Percentiles rank a stretch among this genome's conserved stretches.
These are phyloP conservation scores for Nesidiocoris tenuis DNA, from an alignment of 2,888 invertebrate species.

Conservation along the genomic window DNA sequence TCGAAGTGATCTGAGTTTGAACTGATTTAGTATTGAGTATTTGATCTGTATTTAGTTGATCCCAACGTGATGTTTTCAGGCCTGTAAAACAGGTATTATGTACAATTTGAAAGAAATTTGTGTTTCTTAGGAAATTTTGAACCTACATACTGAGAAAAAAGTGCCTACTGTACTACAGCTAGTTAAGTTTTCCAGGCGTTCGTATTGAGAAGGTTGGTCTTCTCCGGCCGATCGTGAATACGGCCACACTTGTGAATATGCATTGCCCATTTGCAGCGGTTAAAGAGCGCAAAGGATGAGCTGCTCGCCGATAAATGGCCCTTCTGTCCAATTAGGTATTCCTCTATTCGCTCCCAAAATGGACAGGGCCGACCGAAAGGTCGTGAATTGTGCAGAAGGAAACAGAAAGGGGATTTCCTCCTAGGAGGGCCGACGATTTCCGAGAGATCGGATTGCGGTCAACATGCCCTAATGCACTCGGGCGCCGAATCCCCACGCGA, in stretches of 20 bases:
- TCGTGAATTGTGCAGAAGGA: slow-evolving; percentile 36
- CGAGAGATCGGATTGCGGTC: slow-evolving; percentile 41
- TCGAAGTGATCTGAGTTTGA: too few relatives aligned
- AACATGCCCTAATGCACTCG: slow-evolving; percentile 34
- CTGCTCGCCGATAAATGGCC: slow-evolving; percentile 18
- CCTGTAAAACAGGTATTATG: too few relatives aligned
- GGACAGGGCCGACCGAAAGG: slow-evolving; percentile 28
- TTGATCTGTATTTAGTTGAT: too few relatives aligned
- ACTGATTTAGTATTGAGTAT: too few relatives aligned
- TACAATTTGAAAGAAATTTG: too few relatives aligned
- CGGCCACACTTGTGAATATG: slow-evolving; percentile 10
- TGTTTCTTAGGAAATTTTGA: too few relatives aligned
- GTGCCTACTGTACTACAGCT: too few relatives aligned
- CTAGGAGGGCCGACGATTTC: slow-evolving; percentile 8
- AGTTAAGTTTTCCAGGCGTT: too few relatives aligned
- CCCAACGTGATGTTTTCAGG: too few relatives aligned
- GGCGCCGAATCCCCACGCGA: slow-evolving; percentile 3
- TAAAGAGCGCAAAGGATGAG: slow-evolving; percentile 19
- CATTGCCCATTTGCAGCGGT: slow-evolving; percentile 34
- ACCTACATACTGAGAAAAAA: too few relatives aligned
- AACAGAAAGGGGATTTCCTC: background rate
- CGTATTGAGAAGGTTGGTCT: too few relatives aligned
- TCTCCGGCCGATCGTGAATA: too few relatives aligned
- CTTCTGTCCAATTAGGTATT: slow-evolving; percentile 12
- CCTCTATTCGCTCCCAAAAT: slow-evolving; percentile 12